Conservation (phyloP, 2,888 invertebrate species). For the Ichneumoninae sp. region DNA sequence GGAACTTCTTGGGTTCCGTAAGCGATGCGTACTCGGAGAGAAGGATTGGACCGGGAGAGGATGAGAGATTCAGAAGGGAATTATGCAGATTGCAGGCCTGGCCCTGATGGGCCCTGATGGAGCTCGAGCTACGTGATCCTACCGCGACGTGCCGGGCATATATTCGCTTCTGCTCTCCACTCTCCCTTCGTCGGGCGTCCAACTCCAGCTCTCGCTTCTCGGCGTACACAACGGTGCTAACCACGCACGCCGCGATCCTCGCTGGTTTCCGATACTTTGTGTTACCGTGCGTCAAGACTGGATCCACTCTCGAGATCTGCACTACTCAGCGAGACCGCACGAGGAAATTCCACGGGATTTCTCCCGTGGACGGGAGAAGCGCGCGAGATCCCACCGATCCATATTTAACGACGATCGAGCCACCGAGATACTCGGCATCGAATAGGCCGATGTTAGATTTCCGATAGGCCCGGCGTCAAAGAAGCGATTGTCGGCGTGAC, state of each 20-base stretch:
- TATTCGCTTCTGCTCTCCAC: constrained; percentile 63
- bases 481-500: constrained; percentile 35
- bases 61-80: constrained; percentile 80
- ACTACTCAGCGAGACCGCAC: background rate
- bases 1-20: constrained; percentile 42
- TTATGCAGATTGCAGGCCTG: constrained; percentile 84
- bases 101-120: constrained; percentile 81
- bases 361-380: background rate
- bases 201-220: background rate
- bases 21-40: constrained; percentile 60
- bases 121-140: constrained; percentile 75
- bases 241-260: constrained; percentile 14
- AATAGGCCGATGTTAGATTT: constrained; percentile 6
- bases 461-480: constrained; percentile 16
- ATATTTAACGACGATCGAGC: constrained; percentile 66
- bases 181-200: constrained; percentile 1
- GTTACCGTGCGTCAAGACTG: background rate
- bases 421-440: constrained; percentile 3
- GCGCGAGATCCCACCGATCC: constrained; percentile 24
- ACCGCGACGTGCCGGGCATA: constrained; percentile 77
- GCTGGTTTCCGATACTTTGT: constrained; percentile 27
- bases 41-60: constrained; percentile 70
- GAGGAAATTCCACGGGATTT: background rate
- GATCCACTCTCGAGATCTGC: background rate
- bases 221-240: background rate